Evolutionary conservation across 2,113 vertebrate genomes (phyloP).

Genomic region (Excalfactoria chinensis): DNA sequence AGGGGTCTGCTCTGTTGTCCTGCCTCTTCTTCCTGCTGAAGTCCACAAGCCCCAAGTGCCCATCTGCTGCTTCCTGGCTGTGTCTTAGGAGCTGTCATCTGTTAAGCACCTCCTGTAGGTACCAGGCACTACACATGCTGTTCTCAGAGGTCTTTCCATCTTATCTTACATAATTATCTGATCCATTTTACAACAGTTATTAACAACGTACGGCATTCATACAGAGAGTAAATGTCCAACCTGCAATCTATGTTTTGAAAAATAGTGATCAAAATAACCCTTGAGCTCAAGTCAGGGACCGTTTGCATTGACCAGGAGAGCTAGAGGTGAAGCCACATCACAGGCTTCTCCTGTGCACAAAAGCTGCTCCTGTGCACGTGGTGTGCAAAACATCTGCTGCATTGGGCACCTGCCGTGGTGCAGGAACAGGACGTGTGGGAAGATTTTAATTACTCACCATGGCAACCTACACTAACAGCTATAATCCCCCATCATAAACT

Average conservation of each 20-base stretch:
- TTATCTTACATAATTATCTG: background rate
- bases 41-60: accelerated
- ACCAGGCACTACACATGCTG: background rate
- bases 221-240: background rate
- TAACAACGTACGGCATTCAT: background rate
- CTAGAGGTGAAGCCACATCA: background rate
- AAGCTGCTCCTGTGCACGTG: background rate
- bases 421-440: background rate
- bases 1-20: background rate
- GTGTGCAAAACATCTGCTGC: conserved; percentile 39
- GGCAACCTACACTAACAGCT: conserved; percentile 41
- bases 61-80: background rate
- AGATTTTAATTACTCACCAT: conserved; percentile 65
- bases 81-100: background rate
- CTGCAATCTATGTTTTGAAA: background rate
- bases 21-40: background rate
- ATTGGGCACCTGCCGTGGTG: conserved; percentile 6
- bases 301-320: conserved; percentile 1
- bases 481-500: background rate
- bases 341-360: background rate
- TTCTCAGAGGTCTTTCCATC: background rate
- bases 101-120: background rate
- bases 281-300: background rate
- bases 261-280: background rate
- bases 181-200: background rate